phyloP scores from a whole-genome alignment of 2,888 invertebrate species.

The Eurytoma adleriae region DNA sequence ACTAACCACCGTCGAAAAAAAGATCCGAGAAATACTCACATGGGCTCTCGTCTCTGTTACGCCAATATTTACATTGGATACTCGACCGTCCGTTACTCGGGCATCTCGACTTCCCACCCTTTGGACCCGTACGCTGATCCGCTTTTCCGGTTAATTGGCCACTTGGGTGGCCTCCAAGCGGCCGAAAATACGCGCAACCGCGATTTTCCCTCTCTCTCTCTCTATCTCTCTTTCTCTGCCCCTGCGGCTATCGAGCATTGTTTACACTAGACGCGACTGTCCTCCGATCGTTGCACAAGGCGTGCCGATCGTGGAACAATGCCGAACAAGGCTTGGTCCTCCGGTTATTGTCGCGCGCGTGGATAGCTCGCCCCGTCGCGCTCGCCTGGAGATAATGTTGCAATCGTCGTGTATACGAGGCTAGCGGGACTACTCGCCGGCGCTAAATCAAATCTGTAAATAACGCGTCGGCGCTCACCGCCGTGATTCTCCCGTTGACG shows the following conservation, averaged over 20 bases:
- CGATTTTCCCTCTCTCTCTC: neutral
- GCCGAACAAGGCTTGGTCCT: constrained; percentile 58
- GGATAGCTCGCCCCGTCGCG: constrained; percentile 7
- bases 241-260: too few relatives aligned
- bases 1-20: neutral
- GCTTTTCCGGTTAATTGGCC: constrained; percentile 17
- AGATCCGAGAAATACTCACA: neutral
- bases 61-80: constrained; percentile 29
- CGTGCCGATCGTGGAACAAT: constrained; percentile 53
- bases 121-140: neutral
- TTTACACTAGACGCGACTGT: constrained; percentile 14
- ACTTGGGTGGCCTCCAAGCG: constrained; percentile 16
- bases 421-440: neutral
- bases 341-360: constrained; percentile 46
- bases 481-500: too few relatives aligned
- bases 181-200: constrained; percentile 3
- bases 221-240: too few relatives aligned
- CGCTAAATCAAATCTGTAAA: constrained; percentile 14
- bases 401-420: neutral
- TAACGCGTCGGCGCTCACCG: neutral
- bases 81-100: constrained; percentile 8
- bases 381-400: too few relatives aligned
- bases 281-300: constrained; percentile 50
- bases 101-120: neutral
- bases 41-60: constrained; percentile 13